phyloP scores from a whole-genome alignment of 1,140 invertebrate genomes.

The Leptinotarsa texana region DNA sequence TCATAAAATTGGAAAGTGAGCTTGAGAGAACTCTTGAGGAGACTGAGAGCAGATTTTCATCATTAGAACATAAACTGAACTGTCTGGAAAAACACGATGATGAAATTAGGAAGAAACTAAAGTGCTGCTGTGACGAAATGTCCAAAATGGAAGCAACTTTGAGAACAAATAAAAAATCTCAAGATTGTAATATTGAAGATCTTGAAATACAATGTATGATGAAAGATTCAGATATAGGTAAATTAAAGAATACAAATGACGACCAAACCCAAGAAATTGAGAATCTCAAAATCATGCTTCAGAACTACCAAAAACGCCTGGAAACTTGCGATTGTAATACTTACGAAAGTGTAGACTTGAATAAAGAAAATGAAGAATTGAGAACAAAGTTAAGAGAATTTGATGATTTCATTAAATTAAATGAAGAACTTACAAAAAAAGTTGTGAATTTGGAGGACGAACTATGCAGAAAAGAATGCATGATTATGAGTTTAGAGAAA shows the following conservation, averaged over 20 bases:
- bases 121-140: background rate
- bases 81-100: background rate
- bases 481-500: constrained; percentile 14
- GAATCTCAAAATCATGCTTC: background rate
- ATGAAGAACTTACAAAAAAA: background rate
- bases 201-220: background rate
- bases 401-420: background rate
- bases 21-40: background rate
- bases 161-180: background rate
- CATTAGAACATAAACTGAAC: background rate
- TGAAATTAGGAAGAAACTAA: background rate
- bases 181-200: background rate
- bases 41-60: background rate
- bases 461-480: constrained; percentile 12
- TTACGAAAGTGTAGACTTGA: background rate
- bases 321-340: background rate
- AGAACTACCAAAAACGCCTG: background rate
- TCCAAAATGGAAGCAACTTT: constrained; percentile 3
- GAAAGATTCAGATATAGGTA: background rate
- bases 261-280: background rate
- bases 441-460: constrained; percentile 4
- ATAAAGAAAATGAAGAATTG: background rate
- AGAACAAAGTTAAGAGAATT: background rate
- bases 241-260: background rate
- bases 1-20: background rate